Evolutionary conservation across 2,113 vertebrate species (phyloP), one percentile per base, ranked within the genome.

Genomic region (Pyrgilauda ruficollis): DNA sequence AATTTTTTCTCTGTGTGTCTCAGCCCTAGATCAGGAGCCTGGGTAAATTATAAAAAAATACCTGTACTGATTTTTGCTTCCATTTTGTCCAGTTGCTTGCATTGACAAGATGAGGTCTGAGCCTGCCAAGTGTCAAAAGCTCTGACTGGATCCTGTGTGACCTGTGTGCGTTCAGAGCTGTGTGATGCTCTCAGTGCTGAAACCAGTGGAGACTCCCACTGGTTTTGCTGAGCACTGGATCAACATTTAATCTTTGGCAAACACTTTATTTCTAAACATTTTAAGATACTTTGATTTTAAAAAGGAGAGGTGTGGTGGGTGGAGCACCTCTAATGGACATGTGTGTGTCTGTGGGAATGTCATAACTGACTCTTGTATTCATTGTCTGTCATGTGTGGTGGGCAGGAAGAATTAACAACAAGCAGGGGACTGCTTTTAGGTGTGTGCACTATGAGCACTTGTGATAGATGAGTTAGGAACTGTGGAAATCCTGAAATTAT

Each of bases 131-230:
- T 9, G 39, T 61, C 7, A 43, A 14, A 53, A 3, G n/a, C 61
- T 66, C 21, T 27, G 39, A 5, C 27, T 72, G 68, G 27, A 53
- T 53, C 39, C 49, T 47, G 18, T 28, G 81, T 46, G 81, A 55
- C 26, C 61, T 16, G 20, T 18, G 63, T 7, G 6, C 9, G 18
- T 24, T 28, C 70, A 41, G 76, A 53, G 30, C 72, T 47, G 64
- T 1, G 23, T 2, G 16, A 73, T 35, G 49, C 50, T 4, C 14
- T 37, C 0, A 0, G 8, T 58, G 64, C 74, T 31, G 56, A 67
- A 63, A 22, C 11, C 15, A 47, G 7, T 31, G 27, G 35, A 59
- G 61, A 37, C 50, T 81, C 31, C 9, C 22, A 19, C 19, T 78
- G 59, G 21, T 77, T 93, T 74, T 73, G 7, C 50, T 74, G 69